Evolutionary conservation across 2,797 vertebrate genomes (phyloP), one percentile per base, ranked within the genome.

Genomic region (Iguana delicatissima): DNA sequence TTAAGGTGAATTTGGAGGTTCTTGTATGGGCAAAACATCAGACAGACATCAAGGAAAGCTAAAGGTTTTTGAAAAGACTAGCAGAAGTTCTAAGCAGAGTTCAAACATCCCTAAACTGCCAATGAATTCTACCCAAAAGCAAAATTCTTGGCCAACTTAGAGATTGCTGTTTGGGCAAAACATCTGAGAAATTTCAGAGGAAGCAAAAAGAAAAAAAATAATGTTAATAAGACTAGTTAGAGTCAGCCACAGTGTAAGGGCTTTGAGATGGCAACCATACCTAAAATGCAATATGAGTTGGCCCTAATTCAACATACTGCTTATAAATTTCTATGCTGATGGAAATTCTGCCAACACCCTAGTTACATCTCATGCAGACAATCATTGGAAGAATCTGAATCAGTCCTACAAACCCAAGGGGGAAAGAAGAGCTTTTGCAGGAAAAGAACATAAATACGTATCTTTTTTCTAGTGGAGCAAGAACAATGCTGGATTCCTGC

Each of bases 401-500:
- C 57, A 50, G 32, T 67, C 32, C 24, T 74, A 80, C 16, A 38
- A 80, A 52, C 1, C 9, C 10, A 26, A 32, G 16, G 16, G 18
- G 1, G 8, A 9, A 69, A 57, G 32, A 80, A 67, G n/a, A 86
- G 42, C 26, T 74, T 55, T 80, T 84, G 12, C 4, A 64, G 57
- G 26, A 82, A 86, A 55, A 35, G 9, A 57, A 64, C 9, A 73
- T 64, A 90, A 95, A 93, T 93, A 89, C 80, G 82, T 86, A 80
- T 86, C 55, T 87, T 35, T 73, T 4, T 83, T 46, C 42, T 46
- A 32, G 55, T 84, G 94, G 95, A 93, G 32, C 77, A 76, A 87
- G 88, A 88, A 91, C 93, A 96, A 95, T 93, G 92, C 91, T 89
- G 59, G 93, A 82, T 57, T 57, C 77, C 88, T 72, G n/a, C 38